These are phyloP conservation scores for Piscicola geometra DNA, from an alignment of 2,888 invertebrate genomes.

Conservation along the genomic window DNA sequence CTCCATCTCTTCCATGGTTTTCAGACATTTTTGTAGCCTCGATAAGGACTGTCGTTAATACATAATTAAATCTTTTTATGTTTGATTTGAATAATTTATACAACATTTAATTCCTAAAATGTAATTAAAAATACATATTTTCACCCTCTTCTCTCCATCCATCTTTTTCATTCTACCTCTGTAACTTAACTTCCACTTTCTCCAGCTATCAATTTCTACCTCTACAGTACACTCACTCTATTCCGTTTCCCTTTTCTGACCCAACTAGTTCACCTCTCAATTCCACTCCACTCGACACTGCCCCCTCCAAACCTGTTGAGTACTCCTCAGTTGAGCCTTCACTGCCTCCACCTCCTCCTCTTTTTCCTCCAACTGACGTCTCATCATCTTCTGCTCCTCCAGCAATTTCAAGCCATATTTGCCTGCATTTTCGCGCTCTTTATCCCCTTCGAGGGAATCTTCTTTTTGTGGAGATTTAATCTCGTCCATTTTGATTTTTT, in stretches of 20 bases:
- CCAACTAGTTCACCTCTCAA: too few species aligned
- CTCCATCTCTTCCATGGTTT: conserved; percentile 23
- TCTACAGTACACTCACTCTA: too few species aligned
- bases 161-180: too few species aligned
- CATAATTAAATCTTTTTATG: not conserved
- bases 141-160: too few species aligned
- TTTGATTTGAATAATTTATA: not conserved
- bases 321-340: conserved; percentile 14
- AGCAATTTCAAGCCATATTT: not conserved
- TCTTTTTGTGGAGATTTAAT: too few species aligned
- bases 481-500: too few species aligned
- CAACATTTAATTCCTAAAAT: not conserved
- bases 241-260: too few species aligned
- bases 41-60: not conserved
- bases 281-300: too few species aligned
- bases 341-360: not conserved
- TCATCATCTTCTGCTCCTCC: conserved; percentile 21
- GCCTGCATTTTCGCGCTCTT: not conserved
- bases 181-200: too few species aligned
- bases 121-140: not conserved
- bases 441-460: not conserved
- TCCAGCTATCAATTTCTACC: too few species aligned
- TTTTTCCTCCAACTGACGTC: conserved; percentile 5
- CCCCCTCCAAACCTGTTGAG: too few species aligned
- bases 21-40: conserved; percentile 6